Conservation (phyloP, 2,797 vertebrate genomes). For the Peromyscus eremicus region DNA sequence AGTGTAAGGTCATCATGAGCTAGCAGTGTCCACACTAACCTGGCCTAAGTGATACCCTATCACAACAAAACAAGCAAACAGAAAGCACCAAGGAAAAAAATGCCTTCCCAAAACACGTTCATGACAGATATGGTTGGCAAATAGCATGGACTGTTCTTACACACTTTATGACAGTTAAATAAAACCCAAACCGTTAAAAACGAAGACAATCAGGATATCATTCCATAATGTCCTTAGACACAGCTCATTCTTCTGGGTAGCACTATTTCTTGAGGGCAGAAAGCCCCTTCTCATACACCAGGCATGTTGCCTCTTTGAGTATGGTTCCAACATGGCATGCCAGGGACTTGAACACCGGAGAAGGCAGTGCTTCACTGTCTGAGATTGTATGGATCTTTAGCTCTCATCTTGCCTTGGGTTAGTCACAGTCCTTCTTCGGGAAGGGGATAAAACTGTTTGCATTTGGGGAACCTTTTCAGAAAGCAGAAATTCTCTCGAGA, state of each 20-base stretch:
- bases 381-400: background rate
- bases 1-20: background rate
- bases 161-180: background rate
- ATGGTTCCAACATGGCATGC: background rate
- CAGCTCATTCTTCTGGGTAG: background rate
- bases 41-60: no score
- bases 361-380: background rate
- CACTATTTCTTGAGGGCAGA: background rate
- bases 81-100: background rate
- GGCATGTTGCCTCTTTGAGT: background rate
- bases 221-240: background rate
- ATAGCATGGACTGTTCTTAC: background rate
- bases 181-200: background rate
- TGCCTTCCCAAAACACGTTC: background rate
- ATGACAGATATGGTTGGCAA: background rate
- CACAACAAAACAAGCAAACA: background rate
- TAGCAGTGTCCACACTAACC: background rate
- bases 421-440: background rate
- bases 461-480: conserved; percentile 52
- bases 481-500: conserved; percentile 43
- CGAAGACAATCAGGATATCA: background rate
- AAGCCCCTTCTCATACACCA: background rate
- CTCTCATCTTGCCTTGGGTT: background rate
- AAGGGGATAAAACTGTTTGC: conserved; percentile 43
- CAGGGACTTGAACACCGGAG: background rate